These are phyloP conservation scores for Gymnoscelis rufifasciata DNA, from an alignment of 2,888 invertebrate species.

Conservation along the genomic window DNA sequence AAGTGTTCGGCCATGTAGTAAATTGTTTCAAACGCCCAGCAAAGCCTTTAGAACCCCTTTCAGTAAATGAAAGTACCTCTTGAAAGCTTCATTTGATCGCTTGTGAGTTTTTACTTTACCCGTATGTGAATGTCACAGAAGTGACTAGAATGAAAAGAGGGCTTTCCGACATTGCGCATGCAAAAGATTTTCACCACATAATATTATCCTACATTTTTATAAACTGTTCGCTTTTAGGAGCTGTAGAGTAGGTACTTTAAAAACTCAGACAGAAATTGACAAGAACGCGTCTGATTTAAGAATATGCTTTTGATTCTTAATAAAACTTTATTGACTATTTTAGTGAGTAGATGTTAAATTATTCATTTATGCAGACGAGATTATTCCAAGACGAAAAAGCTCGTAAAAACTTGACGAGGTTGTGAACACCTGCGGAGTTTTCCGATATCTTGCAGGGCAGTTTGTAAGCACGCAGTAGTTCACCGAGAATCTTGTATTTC, in stretches of 20 bases:
- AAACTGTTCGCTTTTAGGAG: too few relatives aligned
- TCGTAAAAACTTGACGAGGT: not conserved
- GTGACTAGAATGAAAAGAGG: slow-evolving; percentile 1
- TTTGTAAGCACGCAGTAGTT: not conserved
- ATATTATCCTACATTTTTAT: not conserved
- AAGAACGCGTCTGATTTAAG: too few relatives aligned
- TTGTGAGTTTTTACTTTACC: not conserved
- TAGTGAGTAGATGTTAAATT: not conserved
- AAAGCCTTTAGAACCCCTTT: slow-evolving; percentile 10
- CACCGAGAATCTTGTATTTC: not conserved
- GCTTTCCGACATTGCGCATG: not conserved
- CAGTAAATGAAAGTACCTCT: slow-evolving; percentile 4
- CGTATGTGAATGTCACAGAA: not conserved
- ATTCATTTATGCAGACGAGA: not conserved
- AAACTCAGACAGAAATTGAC: too few relatives aligned
- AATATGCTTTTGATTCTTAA: too few relatives aligned
- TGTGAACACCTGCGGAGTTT: not conserved
- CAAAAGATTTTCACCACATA: not conserved
- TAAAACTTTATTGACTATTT: not conserved
- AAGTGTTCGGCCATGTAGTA: slow-evolving; percentile 14
- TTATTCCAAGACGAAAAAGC: not conserved
- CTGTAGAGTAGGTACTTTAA: too few relatives aligned
- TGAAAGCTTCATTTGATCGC: slow-evolving; percentile 6
- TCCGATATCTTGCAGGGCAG: not conserved
- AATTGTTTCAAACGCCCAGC: slow-evolving; percentile 14